Base-by-base conservation (phyloP, 2,113 vertebrate species). In the Noturus placidus region DNA sequence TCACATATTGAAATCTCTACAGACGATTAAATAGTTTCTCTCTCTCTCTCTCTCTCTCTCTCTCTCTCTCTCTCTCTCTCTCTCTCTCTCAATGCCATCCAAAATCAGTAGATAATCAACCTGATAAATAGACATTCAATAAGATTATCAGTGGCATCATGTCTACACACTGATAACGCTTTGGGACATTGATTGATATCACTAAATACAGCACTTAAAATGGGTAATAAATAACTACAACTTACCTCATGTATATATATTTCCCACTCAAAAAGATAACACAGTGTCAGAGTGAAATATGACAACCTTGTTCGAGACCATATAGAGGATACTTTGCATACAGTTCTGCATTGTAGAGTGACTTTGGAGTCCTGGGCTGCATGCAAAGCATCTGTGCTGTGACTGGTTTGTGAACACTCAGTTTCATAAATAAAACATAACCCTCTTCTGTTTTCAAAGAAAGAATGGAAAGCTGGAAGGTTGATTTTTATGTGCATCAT, bases 351-450 rank as follows among this genome's bases (percentile, higher is more conserved):
- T 61, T 25, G 82, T 67, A 74, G 38, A 76, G 83, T 65, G 38
- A 65, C 87, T 77, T 87, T n/a, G 6, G 14, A 80, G 38, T 35
- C 67, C 59, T 38, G 57, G 27, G 38, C 25, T 35, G 35, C 86
- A 52, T 54, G 89, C 77, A 82, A 87, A 89, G 82, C 89, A 85
- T 56, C 69, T 78, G 52, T 61, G 50, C 74, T 57, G 54, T 81
- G 65, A 50, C 65, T 78, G 69, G 80, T 84, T 30, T 38, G 9
- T 52, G 86, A 78, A 65, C 69, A 17, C 38, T 22, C 84, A 52
- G 4, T 87, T 81, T 22, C 56, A 90, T 90, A 88, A 89, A 90
- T 90, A 88, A 90, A 85, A 65, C 35, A 90, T 88, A 20, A 88
- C 46, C 76, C 33, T 54, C 46, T n/a, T 38, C 33, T 76, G 74